Evolutionary conservation across 1,140 invertebrate genomes (phyloP), one percentile per base, ranked within the genome.

Genomic region (Polypedilum vanderplanki): DNA sequence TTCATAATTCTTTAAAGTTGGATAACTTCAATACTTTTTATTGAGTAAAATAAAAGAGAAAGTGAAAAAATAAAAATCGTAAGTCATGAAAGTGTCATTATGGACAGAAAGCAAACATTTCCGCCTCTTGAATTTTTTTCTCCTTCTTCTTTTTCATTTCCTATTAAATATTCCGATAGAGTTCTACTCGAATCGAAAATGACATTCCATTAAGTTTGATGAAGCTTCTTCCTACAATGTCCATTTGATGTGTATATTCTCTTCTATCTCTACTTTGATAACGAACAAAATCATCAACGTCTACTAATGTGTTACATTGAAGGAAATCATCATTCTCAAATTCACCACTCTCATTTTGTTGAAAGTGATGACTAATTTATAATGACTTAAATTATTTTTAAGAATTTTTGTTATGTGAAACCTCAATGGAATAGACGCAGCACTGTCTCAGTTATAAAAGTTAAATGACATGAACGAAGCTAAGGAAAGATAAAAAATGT

Each of bases 191-290:
- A 70, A 70, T 18, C 17, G 17, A 18, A 57, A 70, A 70, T 70
- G 65, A 70, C 65, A 70, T 22, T 70, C 65, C 65, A 70, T 70
- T 70, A 70, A 70, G 20, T 18, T 20, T 70, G 65, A 70, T 70
- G 65, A 70, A 18, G 20, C 65, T 57, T 57, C 46, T 57, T 57
- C 46, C 46, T 57, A n/a, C 12, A 1, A 57, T 57, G 46, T 57
- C 46, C 46, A 57, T 12, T 46, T 46, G 24, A 33, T 33, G 24
- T 33, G 24, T 33, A 33, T 33, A n/a, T 46, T 46, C 15, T 57
- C 46, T 12, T 57, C n/a, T 57, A n/a, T 57, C n/a, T 57, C 15
- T 57, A 4, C 41, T 46, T 57, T 57, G 3, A 12, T 15, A 4
- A 15, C 12, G 46, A 57, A n/a, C 12, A 15, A n/a, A 57, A 57